Evolutionary conservation across 1,140 invertebrate species (phyloP).

Genomic region (Bombus fervidus): DNA sequence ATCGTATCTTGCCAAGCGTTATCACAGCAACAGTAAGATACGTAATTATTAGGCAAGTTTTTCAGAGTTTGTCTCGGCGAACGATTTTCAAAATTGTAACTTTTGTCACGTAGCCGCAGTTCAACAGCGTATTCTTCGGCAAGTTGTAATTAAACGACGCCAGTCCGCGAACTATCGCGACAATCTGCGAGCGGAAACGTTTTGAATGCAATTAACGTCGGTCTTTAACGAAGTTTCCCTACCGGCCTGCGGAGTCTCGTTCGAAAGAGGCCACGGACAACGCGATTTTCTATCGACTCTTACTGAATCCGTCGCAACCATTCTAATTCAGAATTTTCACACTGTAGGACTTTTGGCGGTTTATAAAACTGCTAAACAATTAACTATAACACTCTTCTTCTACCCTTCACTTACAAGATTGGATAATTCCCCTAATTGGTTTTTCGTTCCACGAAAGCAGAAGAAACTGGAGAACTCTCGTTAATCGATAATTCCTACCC

Average conservation of each 20-base stretch:
- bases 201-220: constrained; percentile 67
- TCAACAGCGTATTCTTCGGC: constrained; percentile 70
- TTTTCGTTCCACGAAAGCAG: neutral
- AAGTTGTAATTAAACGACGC: constrained; percentile 77
- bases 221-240: constrained; percentile 62
- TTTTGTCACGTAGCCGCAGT: constrained; percentile 44
- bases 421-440: neutral
- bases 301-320: neutral
- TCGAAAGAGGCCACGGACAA: constrained; percentile 22
- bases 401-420: neutral
- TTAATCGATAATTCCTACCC: neutral
- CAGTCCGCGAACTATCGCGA: constrained; percentile 55
- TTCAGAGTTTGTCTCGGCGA: neutral
- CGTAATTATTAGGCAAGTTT: constrained; percentile 3
- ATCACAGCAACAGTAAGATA: too few species aligned
- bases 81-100: constrained; percentile 71
- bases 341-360: neutral
- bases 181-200: constrained; percentile 65
- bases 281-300: constrained; percentile 2
- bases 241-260: constrained; percentile 22
- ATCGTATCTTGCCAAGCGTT: neutral
- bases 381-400: neutral
- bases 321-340: too few species aligned
- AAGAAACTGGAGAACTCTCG: too few species aligned
- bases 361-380: neutral